These are phyloP conservation scores for Agelastica alni DNA, from an alignment of 2,888 invertebrate species.

Conservation along the genomic window DNA sequence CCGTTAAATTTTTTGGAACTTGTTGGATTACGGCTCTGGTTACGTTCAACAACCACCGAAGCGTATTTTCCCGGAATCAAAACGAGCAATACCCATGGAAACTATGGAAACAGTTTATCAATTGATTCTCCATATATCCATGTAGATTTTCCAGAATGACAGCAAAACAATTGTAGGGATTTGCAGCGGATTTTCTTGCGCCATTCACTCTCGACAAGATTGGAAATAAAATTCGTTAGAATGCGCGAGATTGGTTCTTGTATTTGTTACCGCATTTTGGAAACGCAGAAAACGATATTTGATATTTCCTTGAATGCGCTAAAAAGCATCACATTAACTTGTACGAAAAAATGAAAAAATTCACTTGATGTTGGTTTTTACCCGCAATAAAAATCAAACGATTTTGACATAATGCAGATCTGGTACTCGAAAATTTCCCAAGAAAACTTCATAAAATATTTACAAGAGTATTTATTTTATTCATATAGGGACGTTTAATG, in stretches of 20 bases:
- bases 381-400: no score
- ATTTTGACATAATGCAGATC: no score
- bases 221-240: constrained; percentile 21
- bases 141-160: constrained; percentile 35
- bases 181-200: constrained; percentile 20
- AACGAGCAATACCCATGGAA: constrained; percentile 7
- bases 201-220: constrained; percentile 14
- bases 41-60: neutral
- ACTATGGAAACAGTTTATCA: constrained; percentile 19
- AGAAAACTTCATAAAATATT: no score
- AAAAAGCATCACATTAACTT: constrained; percentile 7
- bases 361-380: no score
- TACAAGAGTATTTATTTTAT: no score
- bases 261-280: constrained; percentile 4
- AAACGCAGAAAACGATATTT: constrained; percentile 7
- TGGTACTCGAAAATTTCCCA: no score
- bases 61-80: constrained; percentile 4
- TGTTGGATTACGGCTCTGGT: neutral
- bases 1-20: no score
- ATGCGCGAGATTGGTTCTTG: constrained; percentile 18
- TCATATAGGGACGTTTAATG: no score
- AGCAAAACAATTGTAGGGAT: constrained; percentile 37
- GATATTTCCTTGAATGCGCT: constrained; percentile 2
- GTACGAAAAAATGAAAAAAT: no score
- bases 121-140: constrained; percentile 32